A percentile compares a stretch with the other conserved stretches of the same genome.
Conservation (phyloP, 2,797 vertebrate species). For the Halcyon badia region DNA sequence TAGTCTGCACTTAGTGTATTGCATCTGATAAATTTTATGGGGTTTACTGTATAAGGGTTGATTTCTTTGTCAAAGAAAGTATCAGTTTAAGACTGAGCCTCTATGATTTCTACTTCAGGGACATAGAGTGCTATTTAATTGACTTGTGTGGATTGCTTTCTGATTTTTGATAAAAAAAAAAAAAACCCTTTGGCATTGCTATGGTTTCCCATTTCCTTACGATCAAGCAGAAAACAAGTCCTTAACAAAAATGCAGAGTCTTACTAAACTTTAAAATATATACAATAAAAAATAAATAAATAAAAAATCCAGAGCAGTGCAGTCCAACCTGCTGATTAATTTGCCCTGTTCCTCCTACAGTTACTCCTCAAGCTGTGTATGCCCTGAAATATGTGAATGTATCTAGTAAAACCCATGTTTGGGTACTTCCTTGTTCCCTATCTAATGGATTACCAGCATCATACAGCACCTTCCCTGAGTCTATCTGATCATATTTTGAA, state of each 20-base stretch:
- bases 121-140: conserved; percentile 6
- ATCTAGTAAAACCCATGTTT: background rate
- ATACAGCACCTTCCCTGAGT: background rate
- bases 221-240: conserved; percentile 34
- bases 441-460: background rate
- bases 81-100: background rate
- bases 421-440: background rate
- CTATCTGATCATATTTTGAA: background rate
- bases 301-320: background rate
- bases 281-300: conserved; percentile 18
- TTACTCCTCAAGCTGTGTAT: background rate
- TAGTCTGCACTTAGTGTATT: background rate
- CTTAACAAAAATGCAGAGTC: conserved; percentile 29
- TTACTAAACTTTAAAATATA: conserved; percentile 26
- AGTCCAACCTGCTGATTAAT: background rate
- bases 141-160: background rate
- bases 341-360: background rate
- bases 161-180: conserved; percentile 37
- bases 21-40: background rate
- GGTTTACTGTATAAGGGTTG: background rate
- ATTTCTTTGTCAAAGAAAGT: conserved; percentile 7
- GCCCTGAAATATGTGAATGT: background rate
- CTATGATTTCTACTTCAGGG: background rate
- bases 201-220: conserved; percentile 22
- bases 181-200: background rate